Evolutionary conservation across 2,797 vertebrate species (phyloP).

Genomic region (Xenopus petersii): DNA sequence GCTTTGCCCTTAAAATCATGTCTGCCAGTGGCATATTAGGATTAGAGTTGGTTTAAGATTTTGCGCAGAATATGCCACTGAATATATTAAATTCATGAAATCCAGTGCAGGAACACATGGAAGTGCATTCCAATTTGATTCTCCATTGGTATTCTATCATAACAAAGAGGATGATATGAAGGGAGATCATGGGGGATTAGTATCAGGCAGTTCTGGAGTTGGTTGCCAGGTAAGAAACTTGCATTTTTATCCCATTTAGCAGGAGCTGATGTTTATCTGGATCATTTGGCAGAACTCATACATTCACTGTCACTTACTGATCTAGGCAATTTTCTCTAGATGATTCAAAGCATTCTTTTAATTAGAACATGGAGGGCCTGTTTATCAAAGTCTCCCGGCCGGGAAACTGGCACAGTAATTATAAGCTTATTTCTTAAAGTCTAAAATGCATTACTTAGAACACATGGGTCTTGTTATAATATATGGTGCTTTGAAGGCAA

Average conservation of each 20-base stretch:
- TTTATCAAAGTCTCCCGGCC: constrained; percentile 36
- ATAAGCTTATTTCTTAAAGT: constrained; percentile 41
- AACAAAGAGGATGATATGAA: constrained; percentile 13
- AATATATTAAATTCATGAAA: not conserved
- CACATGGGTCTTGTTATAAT: constrained; percentile 13
- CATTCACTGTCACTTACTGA: constrained; percentile 39
- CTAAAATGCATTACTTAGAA: constrained; percentile 25
- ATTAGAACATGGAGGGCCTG: constrained; percentile 44
- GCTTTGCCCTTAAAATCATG: not conserved
- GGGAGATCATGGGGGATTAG: constrained; percentile 17
- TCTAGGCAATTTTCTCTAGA: constrained; percentile 45
- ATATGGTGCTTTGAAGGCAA: too few relatives aligned
- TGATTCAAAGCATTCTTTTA: constrained; percentile 47
- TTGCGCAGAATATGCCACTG: not conserved
- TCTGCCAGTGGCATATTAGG: not conserved
- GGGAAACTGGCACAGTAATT: constrained; percentile 29
- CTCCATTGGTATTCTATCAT: not conserved
- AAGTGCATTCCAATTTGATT: not conserved
- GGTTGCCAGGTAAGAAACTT: constrained; percentile 36
- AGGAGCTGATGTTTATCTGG: constrained; percentile 36
- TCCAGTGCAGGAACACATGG: not conserved
- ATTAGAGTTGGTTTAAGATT: not conserved
- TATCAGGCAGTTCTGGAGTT: constrained; percentile 35
- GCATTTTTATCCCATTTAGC: constrained; percentile 35
- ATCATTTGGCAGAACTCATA: constrained; percentile 40